A percentile compares a stretch with the other conserved stretches of the same genome.
Evolutionary conservation across 2,113 vertebrate genomes (phyloP).

Genomic region (Ictidomys tridecemlineatus): DNA sequence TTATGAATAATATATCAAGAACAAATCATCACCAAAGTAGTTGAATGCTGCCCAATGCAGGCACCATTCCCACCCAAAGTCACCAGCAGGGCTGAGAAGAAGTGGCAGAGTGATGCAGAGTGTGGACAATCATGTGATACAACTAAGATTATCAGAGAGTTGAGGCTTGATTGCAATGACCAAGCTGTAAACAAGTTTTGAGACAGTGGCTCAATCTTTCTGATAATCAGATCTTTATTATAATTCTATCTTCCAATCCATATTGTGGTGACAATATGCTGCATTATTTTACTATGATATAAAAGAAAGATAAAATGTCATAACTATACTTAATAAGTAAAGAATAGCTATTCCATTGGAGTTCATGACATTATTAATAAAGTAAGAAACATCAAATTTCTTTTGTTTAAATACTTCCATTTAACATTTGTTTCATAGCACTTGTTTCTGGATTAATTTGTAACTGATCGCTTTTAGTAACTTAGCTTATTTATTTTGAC

Average conservation of each 20-base stretch:
- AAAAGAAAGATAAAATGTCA: not conserved
- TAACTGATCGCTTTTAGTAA: not conserved
- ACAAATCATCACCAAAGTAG: not conserved
- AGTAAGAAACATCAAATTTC: not conserved
- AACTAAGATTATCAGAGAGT: no score
- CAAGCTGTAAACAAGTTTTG: not conserved
- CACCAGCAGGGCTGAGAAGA: not conserved
- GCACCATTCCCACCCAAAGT: not conserved
- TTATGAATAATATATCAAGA: constrained; percentile 45
- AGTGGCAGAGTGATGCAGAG: not conserved
- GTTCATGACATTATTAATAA: not conserved
- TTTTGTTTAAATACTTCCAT: not conserved
- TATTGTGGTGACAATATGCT: not conserved
- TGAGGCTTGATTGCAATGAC: not conserved
- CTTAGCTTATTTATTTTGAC: not conserved
- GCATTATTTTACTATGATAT: not conserved
- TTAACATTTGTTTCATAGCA: not conserved
- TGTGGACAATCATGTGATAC: no score
- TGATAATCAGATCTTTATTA: not conserved
- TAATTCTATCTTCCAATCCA: not conserved
- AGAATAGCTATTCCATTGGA: not conserved
- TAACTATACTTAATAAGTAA: not conserved
- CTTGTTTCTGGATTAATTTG: not conserved
- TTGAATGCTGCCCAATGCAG: not conserved
- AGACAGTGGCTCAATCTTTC: not conserved